Base-by-base conservation (phyloP, 2,888 invertebrate genomes). In the Tetropium fuscum region DNA sequence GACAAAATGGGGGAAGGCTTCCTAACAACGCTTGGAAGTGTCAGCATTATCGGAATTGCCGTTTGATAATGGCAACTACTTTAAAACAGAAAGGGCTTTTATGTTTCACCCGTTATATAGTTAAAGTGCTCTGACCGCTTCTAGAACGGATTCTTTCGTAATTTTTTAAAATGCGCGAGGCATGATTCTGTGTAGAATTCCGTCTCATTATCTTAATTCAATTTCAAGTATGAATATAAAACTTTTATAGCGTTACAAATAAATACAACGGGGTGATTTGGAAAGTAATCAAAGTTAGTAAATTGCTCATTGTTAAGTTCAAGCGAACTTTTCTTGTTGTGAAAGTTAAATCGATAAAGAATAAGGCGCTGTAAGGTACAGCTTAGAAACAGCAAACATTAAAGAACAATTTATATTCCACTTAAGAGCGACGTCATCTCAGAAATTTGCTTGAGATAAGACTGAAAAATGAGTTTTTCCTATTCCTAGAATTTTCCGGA, bases 241-340 rank as follows among this genome's bases (percentile, higher is more conserved):
- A 66, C 49, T 61, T 63, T 48, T 45, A 61, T 66, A 61, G 59
- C 41, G 47, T 53, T 57, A 62, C 56, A 60, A 58, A 66, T 61
- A 61, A 64, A 67, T 63, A 63, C 60, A 60, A 51, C 55, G 58
- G 58, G 61, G 61, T 53, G 68, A 70, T 69, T 68, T 60, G 64
- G 65, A 74, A 77, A 77, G 77, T 76, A 78, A 79, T 79, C 78
- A 79, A 79, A 79, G 75, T 78, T 78, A 60, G 68, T 73, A 78
- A 76, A 78, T 77, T 77, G 78, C 73, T 76, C 75, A 78, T 77
- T 78, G 77, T 78, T 70, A 69, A 73, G 71, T 74, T 76, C 69
- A 67, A 71, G 66, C 71, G 66, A 73, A 74, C 71, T 75, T 73
- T 65, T 63, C 72, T 61, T 69, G 71, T 68, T 69, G 66, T 67